Conservation (phyloP, 2,113 vertebrate genomes). For the Periophthalmodon schlosseri region DNA sequence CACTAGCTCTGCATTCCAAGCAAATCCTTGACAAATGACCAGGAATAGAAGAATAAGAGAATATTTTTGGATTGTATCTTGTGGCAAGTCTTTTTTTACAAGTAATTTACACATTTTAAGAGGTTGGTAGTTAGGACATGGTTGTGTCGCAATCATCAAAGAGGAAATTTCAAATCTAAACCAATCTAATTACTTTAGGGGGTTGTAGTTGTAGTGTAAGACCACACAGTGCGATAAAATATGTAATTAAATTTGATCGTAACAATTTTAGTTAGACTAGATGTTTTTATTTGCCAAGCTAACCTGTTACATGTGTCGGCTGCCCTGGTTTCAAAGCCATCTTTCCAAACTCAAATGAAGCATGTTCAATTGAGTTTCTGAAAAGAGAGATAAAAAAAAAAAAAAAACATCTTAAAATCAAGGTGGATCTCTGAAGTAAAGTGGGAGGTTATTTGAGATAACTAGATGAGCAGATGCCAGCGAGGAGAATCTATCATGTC, state of each 20-base stretch:
- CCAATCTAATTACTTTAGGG: no score
- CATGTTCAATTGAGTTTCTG: neutral
- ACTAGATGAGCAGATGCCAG: slow-evolving; percentile 7
- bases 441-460: neutral
- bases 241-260: no score
- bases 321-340: neutral
- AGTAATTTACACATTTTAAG: no score
- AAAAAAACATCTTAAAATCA: slow-evolving; percentile 1
- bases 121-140: no score
- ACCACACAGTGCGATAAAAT: no score
- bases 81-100: neutral
- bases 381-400: no score
- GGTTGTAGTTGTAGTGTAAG: no score
- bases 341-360: neutral
- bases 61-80: neutral
- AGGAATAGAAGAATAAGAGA: neutral
- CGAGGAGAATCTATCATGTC: neutral
- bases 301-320: neutral
- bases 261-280: neutral
- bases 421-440: neutral
- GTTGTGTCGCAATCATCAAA: no score
- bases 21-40: neutral
- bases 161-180: no score
- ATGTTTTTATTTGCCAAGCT: neutral
- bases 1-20: neutral